Evolutionary conservation across 2,888 invertebrate species (phyloP).

Genomic region (Noctua janthina): DNA sequence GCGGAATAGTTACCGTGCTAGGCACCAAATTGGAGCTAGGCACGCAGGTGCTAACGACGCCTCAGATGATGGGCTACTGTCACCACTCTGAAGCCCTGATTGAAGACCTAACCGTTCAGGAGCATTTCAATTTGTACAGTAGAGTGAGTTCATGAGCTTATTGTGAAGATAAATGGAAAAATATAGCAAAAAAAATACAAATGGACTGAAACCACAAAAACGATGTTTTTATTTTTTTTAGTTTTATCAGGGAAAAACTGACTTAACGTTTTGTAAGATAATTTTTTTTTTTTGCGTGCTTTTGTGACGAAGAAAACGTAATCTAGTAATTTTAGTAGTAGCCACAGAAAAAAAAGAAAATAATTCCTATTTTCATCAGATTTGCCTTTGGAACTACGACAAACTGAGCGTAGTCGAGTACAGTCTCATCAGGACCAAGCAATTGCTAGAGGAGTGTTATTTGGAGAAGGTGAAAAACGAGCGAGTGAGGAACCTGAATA

Average conservation of each 20-base stretch:
- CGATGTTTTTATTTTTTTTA: not conserved
- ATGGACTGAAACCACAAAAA: too few species aligned
- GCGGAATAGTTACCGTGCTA: slow-evolving; percentile 78
- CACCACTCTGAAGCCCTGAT: slow-evolving; percentile 76
- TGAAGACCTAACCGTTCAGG: slow-evolving; percentile 81
- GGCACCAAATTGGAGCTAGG: slow-evolving; percentile 71
- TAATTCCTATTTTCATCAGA: slow-evolving; percentile 64
- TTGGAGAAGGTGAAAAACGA: slow-evolving; percentile 71
- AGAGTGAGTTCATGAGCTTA: slow-evolving; percentile 66
- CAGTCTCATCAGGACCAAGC: slow-evolving; percentile 70
- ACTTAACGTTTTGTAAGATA: not conserved
- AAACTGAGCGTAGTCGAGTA: slow-evolving; percentile 73
- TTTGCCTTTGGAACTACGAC: slow-evolving; percentile 80
- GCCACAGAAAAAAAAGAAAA: not conserved
- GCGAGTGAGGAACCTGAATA: slow-evolving; percentile 72
- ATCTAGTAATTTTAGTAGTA: not conserved
- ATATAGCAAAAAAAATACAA: not conserved
- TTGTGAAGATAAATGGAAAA: not conserved
- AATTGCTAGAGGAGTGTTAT: slow-evolving; percentile 76
- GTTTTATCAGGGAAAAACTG: not conserved
- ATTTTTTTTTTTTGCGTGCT: not conserved
- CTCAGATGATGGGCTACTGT: slow-evolving; percentile 84
- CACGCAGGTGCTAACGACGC: slow-evolving; percentile 70
- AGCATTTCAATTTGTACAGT: slow-evolving; percentile 78
- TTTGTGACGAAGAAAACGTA: not conserved